A percentile compares a stretch with the other conserved stretches of the same genome.
These are phyloP conservation scores for Strigamia crassipes DNA, from an alignment of 2,888 invertebrate genomes.

Conservation along the genomic window DNA sequence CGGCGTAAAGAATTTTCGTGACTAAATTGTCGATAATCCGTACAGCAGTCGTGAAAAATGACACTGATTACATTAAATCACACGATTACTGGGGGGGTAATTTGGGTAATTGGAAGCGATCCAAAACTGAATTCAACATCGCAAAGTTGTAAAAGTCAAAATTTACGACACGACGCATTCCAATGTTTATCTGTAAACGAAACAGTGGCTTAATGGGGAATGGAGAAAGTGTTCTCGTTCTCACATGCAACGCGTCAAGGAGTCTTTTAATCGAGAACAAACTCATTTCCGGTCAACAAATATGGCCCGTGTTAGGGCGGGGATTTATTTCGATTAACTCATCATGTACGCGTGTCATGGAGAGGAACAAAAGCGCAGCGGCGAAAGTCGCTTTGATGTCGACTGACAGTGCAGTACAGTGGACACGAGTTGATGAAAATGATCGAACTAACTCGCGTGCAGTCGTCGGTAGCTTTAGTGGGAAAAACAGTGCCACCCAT, in stretches of 20 bases:
- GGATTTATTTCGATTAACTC: slow-evolving; percentile 16
- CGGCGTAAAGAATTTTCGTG: too few relatives aligned
- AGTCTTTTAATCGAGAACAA: background rate
- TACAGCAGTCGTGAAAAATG: too few relatives aligned
- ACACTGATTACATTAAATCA: background rate
- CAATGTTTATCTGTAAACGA: slow-evolving; percentile 2
- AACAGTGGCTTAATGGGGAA: background rate
- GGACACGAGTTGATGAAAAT: background rate
- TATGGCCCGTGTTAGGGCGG: background rate
- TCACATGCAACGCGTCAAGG: background rate
- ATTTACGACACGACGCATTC: background rate
- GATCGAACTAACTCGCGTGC: slow-evolving; percentile 13
- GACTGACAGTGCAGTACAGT: background rate
- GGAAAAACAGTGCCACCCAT: background rate
- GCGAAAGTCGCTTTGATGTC: background rate
- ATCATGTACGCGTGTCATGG: background rate
- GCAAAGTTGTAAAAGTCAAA: background rate
- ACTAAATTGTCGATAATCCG: too few relatives aligned
- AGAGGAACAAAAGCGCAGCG: background rate
- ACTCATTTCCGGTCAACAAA: slow-evolving; percentile 16
- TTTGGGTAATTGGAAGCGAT: background rate
- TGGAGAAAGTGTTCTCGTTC: background rate
- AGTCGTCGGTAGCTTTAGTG: slow-evolving; percentile 18
- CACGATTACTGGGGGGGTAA: background rate
- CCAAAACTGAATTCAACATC: background rate